Evolutionary conservation across 2,888 invertebrate species (phyloP), one percentile per base, ranked within the genome.

Genomic region (Dasypogon diadema): DNA sequence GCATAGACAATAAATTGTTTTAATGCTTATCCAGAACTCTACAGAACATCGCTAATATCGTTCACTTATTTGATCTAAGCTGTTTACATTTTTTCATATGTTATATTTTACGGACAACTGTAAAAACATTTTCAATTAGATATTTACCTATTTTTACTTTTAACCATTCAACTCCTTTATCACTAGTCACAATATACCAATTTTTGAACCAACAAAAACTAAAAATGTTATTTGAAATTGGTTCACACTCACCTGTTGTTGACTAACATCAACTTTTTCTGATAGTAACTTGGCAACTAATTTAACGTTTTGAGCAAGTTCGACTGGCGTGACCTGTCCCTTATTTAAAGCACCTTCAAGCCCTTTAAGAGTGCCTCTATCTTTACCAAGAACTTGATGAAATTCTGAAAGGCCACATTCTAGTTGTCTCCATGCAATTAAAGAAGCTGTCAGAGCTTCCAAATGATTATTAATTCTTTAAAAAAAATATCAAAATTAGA

Each of bases 361-460:
- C 1, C 86, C 86, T 75, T 84, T 83, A 0, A 86, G 79, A 6
- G 86, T 85, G 77, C 86, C 86, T 56, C 85, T 83, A 84, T 95
- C 95, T 79, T 92, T 91, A 30, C 91, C 89, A 68, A 95, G 85
- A 26, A 93, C 93, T 68, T 91, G 90, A 82, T 93, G 92, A 78
- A 95, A 89, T 83, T 94, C 93, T 14, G 91, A 90, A 74, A 94
- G 87, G 8, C 94, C 92, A 76, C 89, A 88, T 83, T 93, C 93
- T 86, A 94, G 91, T 83, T 93, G 92, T 74, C 91, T 89, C 93
- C 93, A 93, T 30, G 91, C 90, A 79, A 89, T 88, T 60, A 92
- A 88, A 10, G 93, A 91, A 80, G 90, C 90, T 82, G 92, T 92
- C 76, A 94, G 87, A 79, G 90, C 90, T 80, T 91, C 89, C 81